Evolutionary conservation across 2,888 invertebrate genomes (phyloP).

Genomic region (Cinara cedri): DNA sequence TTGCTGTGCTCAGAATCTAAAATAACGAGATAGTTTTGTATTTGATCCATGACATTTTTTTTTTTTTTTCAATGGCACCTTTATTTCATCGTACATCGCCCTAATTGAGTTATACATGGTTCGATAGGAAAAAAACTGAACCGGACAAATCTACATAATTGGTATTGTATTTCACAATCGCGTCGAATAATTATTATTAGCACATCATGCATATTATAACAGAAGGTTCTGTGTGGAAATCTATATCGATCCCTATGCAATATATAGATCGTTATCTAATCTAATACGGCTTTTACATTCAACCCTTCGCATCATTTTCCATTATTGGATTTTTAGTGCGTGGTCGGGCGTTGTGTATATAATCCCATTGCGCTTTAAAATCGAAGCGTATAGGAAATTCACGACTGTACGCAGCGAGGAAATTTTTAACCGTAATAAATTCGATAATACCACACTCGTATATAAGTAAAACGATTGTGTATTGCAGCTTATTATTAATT

Average conservation of each 20-base stretch:
- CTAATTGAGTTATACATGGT: conserved; percentile 36
- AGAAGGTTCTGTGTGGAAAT: conserved; percentile 21
- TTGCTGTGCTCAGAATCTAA: too few relatives aligned
- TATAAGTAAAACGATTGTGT: too few relatives aligned
- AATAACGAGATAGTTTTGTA: too few relatives aligned
- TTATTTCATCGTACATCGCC: too few relatives aligned
- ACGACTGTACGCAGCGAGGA: too few relatives aligned
- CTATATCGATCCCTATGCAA: not conserved
- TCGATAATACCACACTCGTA: not conserved
- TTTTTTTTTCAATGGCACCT: too few relatives aligned
- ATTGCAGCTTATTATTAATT: conserved; percentile 17
- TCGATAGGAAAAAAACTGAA: conserved; percentile 2
- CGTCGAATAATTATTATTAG: conserved; percentile 17
- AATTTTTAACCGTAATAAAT: too few relatives aligned
- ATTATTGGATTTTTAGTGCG: conserved; percentile 14
- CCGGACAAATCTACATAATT: conserved; percentile 43
- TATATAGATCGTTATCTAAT: conserved; percentile 29
- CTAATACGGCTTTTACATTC: not conserved
- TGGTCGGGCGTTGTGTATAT: not conserved
- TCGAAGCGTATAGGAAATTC: too few relatives aligned
- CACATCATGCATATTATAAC: not conserved
- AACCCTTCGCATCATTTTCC: not conserved
- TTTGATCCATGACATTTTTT: too few relatives aligned
- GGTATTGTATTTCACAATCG: not conserved
- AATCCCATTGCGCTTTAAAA: not conserved